Percentiles rank a stretch among this genome's conserved stretches.
Evolutionary conservation across 2,797 vertebrate genomes (phyloP).

Genomic region (Pangasius mekongensis): DNA sequence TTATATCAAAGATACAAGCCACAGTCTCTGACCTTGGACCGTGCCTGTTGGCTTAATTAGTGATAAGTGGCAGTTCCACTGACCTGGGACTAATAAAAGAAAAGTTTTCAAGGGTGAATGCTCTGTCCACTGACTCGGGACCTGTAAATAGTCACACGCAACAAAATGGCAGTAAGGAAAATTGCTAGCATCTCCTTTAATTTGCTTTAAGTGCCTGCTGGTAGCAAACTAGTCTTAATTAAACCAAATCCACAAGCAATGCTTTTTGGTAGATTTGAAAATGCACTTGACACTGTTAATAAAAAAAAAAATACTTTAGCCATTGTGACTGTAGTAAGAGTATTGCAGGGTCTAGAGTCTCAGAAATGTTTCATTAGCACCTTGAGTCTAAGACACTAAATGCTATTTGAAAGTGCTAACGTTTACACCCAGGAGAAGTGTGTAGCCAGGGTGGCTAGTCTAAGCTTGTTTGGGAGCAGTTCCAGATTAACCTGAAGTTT

Average conservation of each 20-base stretch:
- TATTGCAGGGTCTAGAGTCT: constrained; percentile 27
- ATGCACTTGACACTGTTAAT: constrained; percentile 19
- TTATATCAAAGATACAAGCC: constrained; percentile 7
- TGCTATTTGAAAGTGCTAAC: constrained; percentile 29
- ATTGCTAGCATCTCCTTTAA: constrained; percentile 8
- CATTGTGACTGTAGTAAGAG: constrained; percentile 24
- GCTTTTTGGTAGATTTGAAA: not conserved
- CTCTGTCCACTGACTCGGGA: constrained; percentile 18
- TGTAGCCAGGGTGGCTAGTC: not conserved
- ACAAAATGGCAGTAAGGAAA: constrained; percentile 27
- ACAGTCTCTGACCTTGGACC: constrained; percentile 41
- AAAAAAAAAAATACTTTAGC: constrained; percentile 14
- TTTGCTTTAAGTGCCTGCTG: constrained; percentile 34
- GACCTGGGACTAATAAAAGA: constrained; percentile 50
- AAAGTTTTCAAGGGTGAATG: constrained; percentile 19
- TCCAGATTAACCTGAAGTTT: not conserved
- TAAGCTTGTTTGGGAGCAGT: constrained; percentile 12
- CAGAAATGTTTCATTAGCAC: constrained; percentile 38
- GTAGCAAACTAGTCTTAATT: constrained; percentile 37
- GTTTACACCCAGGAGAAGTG: constrained; percentile 30
- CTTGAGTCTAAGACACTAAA: constrained; percentile 31
- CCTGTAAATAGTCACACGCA: constrained; percentile 39
- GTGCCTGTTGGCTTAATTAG: constrained; percentile 32
- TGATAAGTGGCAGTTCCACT: constrained; percentile 31
- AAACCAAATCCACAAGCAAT: constrained; percentile 32